phyloP scores from a whole-genome alignment of 2,797 vertebrate genomes.

The Macroramphosus scolopax region DNA sequence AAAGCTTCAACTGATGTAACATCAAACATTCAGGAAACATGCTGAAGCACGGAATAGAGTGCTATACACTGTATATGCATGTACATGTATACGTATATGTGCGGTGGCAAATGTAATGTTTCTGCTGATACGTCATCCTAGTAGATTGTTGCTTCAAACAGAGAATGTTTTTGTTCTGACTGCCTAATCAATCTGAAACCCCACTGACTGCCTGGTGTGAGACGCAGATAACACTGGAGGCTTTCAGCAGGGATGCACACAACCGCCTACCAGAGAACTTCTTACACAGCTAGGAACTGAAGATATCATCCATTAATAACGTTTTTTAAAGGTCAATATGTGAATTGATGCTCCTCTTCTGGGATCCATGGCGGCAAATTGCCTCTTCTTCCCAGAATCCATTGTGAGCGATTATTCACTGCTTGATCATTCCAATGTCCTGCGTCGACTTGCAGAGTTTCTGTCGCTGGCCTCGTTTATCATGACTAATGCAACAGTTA shows the following conservation, averaged over 20 bases:
- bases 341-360: constrained; percentile 59
- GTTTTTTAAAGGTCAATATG: constrained; percentile 67
- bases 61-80: no score
- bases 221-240: constrained; percentile 11
- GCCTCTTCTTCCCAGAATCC: constrained; percentile 64
- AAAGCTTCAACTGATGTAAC: no score
- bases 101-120: no score
- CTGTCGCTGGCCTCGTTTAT: constrained; percentile 52
- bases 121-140: constrained; percentile 1
- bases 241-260: constrained; percentile 20
- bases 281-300: constrained; percentile 44
- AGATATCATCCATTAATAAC: constrained; percentile 61
- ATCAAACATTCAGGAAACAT: no score
- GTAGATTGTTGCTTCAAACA: constrained; percentile 19
- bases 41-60: no score
- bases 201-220: constrained; percentile 6
- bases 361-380: constrained; percentile 66
- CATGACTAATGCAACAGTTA: constrained; percentile 65
- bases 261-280: constrained; percentile 25
- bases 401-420: constrained; percentile 65
- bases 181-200: no score
- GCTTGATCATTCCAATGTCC: constrained; percentile 67
- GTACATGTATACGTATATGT: no score
- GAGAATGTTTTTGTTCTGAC: no score
- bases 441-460: constrained; percentile 48